These are phyloP conservation scores for Labroides dimidiatus DNA, from an alignment of 2,797 vertebrate species.

Conservation along the genomic window DNA sequence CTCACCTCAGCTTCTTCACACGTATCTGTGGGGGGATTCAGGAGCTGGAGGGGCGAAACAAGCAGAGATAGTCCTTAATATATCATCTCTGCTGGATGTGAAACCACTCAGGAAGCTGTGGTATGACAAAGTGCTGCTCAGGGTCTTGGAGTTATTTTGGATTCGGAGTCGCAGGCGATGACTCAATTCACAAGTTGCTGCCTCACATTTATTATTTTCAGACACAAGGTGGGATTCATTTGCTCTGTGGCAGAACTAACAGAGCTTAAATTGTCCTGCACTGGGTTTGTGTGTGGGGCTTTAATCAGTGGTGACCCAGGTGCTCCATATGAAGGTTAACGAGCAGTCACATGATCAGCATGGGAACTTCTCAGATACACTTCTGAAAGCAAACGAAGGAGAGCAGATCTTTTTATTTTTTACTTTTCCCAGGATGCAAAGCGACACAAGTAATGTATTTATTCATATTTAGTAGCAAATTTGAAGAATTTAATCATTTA, in stretches of 20 bases:
- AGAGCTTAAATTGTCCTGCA: not conserved
- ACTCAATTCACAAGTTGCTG: not conserved
- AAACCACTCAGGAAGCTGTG: constrained; percentile 1
- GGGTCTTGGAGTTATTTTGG: not conserved
- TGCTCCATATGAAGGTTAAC: too few species aligned
- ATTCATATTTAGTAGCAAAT: too few species aligned
- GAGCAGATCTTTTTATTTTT: too few species aligned
- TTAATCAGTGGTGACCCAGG: too few species aligned
- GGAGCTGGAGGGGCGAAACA: constrained; percentile 4
- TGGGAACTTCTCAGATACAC: too few species aligned
- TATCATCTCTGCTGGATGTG: not conserved
- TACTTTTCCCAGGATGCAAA: too few species aligned
- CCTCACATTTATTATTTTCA: too few species aligned
- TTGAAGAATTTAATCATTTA: too few species aligned
- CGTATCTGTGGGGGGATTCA: constrained; percentile 15
- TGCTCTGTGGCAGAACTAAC: not conserved
- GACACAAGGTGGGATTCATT: not conserved
- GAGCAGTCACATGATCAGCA: too few species aligned
- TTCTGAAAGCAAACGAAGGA: too few species aligned
- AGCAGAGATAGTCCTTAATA: not conserved
- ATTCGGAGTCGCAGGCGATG: not conserved
- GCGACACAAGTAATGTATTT: too few species aligned
- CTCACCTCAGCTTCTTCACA: constrained; percentile 8
- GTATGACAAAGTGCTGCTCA: constrained; percentile 3
- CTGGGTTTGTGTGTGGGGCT: too few species aligned